Percentiles rank a stretch among this genome's conserved stretches.
These are phyloP conservation scores for Dolomedes plantarius DNA, from an alignment of 2,888 invertebrate species.

Conservation along the genomic window DNA sequence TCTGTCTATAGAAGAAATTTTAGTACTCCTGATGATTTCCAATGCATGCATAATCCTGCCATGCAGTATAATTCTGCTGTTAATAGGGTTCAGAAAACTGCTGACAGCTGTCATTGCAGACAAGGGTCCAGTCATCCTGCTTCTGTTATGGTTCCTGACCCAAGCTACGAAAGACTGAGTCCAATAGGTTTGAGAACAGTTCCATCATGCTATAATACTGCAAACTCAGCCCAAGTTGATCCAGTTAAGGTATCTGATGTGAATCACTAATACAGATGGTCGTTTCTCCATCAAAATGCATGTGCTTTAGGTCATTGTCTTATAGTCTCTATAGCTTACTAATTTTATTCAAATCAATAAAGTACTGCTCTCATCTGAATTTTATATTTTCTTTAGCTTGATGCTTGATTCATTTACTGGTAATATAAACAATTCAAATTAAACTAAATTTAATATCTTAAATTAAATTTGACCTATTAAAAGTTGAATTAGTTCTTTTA, in stretches of 20 bases:
- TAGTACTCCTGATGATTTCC: conserved; percentile 31
- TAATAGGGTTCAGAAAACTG: conserved; percentile 27
- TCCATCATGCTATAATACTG: conserved; percentile 44
- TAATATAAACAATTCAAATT: too few species aligned
- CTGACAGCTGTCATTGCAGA: conserved; percentile 33
- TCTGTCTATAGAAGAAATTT: not conserved
- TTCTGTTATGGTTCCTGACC: conserved; percentile 34
- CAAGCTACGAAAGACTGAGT: conserved; percentile 43
- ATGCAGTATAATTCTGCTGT: conserved; percentile 13
- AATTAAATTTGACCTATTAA: too few species aligned
- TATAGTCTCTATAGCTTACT: conserved; percentile 28
- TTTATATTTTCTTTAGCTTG: too few species aligned
- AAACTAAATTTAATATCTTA: too few species aligned
- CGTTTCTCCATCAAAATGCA: conserved; percentile 59
- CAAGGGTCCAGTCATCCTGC: conserved; percentile 42
- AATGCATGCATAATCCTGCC: conserved; percentile 8
- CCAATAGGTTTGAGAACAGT: conserved; percentile 51
- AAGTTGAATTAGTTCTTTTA: too few species aligned
- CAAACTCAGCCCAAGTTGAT: conserved; percentile 35
- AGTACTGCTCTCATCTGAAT: conserved; percentile 17
- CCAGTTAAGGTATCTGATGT: conserved; percentile 58
- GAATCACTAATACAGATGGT: conserved; percentile 40
- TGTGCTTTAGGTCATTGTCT: conserved; percentile 29
- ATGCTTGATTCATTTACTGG: too few species aligned
- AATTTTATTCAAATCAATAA: conserved; percentile 25